These are phyloP conservation scores for Thereva nobilitata DNA, from an alignment of 2,888 invertebrate genomes.

Conservation along the genomic window DNA sequence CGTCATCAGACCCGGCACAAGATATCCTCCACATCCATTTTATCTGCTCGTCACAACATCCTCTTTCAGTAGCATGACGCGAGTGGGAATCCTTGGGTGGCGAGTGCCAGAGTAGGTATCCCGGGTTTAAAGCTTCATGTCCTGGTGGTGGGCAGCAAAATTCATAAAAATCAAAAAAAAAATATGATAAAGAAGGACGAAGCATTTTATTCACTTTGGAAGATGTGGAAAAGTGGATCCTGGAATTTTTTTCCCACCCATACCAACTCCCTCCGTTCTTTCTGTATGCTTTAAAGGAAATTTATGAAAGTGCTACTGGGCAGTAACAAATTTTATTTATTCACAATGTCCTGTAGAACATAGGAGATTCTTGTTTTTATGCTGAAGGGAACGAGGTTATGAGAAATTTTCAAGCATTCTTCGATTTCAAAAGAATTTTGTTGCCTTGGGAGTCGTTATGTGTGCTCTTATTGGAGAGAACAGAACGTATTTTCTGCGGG, in stretches of 20 bases:
- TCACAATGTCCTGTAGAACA: neutral
- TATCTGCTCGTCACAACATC: neutral
- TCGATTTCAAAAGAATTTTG: neutral
- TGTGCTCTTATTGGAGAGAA: neutral
- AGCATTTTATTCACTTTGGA: too few species aligned
- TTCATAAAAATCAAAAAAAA: too few species aligned
- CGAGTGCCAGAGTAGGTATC: too few species aligned
- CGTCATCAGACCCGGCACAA: neutral
- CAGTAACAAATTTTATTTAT: conserved; percentile 18
- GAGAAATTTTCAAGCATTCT: neutral
- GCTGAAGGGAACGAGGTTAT: neutral
- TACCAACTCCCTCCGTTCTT: too few species aligned
- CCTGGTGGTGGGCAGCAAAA: too few species aligned
- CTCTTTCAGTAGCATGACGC: too few species aligned
- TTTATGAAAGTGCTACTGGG: conserved; percentile 14
- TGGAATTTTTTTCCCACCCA: too few species aligned
- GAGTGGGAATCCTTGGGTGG: too few species aligned
- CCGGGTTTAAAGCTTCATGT: too few species aligned
- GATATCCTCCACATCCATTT: neutral
- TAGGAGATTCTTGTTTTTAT: conserved; percentile 1
- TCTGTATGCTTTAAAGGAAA: conserved; percentile 3
- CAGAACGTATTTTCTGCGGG: neutral
- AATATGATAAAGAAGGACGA: too few species aligned
- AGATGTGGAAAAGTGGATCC: too few species aligned
- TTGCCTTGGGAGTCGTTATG: neutral